Evolutionary conservation across 2,888 invertebrate species (phyloP).

Genomic region (Nezara viridula): DNA sequence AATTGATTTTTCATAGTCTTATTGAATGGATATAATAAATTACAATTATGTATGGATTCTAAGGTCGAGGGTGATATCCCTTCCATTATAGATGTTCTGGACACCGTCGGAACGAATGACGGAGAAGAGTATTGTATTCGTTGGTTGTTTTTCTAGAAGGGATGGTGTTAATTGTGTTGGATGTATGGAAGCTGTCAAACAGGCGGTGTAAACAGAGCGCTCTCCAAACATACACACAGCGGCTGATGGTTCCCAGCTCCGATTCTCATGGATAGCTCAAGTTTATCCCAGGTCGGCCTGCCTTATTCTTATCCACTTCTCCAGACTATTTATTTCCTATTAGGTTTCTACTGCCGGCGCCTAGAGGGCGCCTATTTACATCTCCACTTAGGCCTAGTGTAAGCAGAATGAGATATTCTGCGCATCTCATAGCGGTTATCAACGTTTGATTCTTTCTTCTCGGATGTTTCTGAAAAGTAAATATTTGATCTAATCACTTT

Average conservation of each 20-base stretch:
- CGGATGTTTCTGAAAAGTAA: neutral
- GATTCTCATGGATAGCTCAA: neutral
- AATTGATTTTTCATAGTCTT: too few relatives aligned
- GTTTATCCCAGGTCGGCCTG: neutral
- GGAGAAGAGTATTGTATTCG: conserved; percentile 13
- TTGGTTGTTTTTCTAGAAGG: conserved; percentile 30
- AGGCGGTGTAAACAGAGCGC: conserved; percentile 15
- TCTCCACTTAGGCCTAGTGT: neutral
- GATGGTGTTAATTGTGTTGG: conserved; percentile 48
- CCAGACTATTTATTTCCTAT: conserved; percentile 57
- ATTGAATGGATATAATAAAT: too few relatives aligned
- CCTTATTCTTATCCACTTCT: conserved; percentile 44
- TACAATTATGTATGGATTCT: too few relatives aligned
- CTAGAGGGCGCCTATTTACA: neutral
- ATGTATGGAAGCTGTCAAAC: conserved; percentile 49
- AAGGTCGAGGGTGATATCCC: too few relatives aligned
- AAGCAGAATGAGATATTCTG: conserved; percentile 40
- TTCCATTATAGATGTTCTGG: neutral
- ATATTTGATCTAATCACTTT: neutral
- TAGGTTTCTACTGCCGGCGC: conserved; percentile 46
- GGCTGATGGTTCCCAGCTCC: conserved; percentile 34
- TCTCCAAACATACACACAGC: conserved; percentile 19
- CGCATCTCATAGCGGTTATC: neutral
- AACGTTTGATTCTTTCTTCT: neutral
- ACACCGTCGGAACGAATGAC: neutral